Evolutionary conservation across 2,888 invertebrate genomes (phyloP).

Genomic region (Xanthia icteritia): DNA sequence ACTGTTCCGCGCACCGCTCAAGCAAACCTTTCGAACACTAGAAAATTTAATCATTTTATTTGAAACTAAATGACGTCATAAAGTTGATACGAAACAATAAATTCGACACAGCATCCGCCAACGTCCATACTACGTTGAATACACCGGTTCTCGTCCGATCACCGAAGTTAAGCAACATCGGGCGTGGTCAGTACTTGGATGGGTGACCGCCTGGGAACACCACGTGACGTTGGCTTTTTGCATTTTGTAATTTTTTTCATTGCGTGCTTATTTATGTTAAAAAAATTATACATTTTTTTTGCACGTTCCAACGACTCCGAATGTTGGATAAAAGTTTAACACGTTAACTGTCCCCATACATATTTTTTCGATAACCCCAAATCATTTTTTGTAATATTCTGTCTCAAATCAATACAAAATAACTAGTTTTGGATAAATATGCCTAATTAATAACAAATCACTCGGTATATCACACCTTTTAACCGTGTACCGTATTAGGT

Average conservation of each 20-base stretch:
- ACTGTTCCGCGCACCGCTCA: too few relatives aligned
- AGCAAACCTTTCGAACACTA: not conserved
- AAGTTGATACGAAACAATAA: not conserved
- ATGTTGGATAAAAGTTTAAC: too few relatives aligned
- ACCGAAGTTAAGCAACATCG: conserved; percentile 88
- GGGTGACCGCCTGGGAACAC: conserved; percentile 85
- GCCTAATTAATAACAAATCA: too few relatives aligned
- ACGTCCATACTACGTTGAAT: conserved; percentile 86
- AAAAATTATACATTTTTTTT: not conserved
- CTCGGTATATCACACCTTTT: too few relatives aligned
- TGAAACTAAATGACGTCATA: not conserved
- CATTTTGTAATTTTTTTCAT: not conserved
- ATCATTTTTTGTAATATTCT: too few relatives aligned
- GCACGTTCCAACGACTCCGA: too few relatives aligned
- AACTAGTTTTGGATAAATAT: too few relatives aligned
- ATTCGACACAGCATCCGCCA: conserved; percentile 63
- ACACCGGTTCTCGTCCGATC: conserved; percentile 88
- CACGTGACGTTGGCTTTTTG: conserved; percentile 82
- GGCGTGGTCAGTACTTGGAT: conserved; percentile 86
- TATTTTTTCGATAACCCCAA: too few relatives aligned
- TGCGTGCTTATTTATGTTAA: not conserved
- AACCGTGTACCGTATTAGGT: conserved; percentile 1
- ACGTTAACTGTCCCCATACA: too few relatives aligned
- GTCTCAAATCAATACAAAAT: too few relatives aligned
- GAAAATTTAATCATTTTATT: not conserved